A percentile compares a stretch with the other conserved stretches of the same genome.
Conservation (phyloP, 2,888 invertebrate genomes). For the Lutraria lutraria region DNA sequence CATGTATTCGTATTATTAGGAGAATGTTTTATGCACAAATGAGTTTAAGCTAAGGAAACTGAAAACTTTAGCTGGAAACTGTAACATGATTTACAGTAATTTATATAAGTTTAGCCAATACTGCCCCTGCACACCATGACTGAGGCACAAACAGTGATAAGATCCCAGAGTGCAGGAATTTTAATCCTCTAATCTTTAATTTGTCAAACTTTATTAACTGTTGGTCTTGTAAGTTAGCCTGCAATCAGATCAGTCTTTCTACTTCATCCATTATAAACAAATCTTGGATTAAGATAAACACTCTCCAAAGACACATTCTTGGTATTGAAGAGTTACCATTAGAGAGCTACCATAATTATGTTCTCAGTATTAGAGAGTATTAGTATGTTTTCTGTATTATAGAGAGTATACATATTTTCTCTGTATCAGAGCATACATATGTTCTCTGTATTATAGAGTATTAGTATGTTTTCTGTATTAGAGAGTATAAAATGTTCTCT, state of each 20-base stretch:
- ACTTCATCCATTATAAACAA: slow-evolving; percentile 9
- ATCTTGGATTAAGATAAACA: slow-evolving; percentile 17
- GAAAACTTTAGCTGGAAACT: background rate
- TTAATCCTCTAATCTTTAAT: slow-evolving; percentile 48
- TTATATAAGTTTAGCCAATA: slow-evolving; percentile 7
- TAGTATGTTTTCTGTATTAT: no score
- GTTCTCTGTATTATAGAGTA: no score
- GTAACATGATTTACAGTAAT: background rate
- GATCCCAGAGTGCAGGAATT: slow-evolving; percentile 38
- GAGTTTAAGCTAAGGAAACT: background rate
- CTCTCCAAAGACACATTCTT: background rate
- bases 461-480: no score
- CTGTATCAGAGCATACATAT: no score
- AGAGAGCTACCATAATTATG: no score
- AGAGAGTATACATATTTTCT: no score
- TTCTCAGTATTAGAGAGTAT: no score
- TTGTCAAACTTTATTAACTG: slow-evolving; percentile 41
- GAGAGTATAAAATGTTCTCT: no score
- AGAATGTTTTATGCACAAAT: background rate
- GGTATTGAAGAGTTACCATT: no score
- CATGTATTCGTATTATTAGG: background rate
- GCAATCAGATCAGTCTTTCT: background rate
- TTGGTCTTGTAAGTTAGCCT: slow-evolving; percentile 5
- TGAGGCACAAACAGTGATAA: slow-evolving; percentile 21
- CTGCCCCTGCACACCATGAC: slow-evolving; percentile 32